Evolutionary conservation across 2,797 vertebrate genomes (phyloP).

Genomic region (Sebastes oblongus): DNA sequence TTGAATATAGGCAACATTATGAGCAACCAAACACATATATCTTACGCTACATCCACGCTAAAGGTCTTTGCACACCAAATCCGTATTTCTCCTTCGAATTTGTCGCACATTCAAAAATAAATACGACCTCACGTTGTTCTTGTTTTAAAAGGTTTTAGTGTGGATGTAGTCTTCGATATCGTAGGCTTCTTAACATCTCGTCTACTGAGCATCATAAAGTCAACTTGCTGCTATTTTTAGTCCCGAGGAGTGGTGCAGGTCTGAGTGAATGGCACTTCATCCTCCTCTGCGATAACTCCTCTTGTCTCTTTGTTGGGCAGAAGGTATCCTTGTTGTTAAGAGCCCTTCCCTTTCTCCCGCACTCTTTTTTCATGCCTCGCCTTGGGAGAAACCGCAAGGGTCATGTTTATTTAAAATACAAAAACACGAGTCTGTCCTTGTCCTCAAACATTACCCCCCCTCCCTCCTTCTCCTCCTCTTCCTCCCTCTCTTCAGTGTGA

Average conservation of each 20-base stretch:
- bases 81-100: no score
- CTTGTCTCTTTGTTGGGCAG: conserved; percentile 71
- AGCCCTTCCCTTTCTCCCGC: conserved; percentile 67
- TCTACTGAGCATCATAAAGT: conserved; percentile 11
- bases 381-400: conserved; percentile 73
- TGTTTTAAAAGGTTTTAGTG: no score
- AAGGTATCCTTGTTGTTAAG: conserved; percentile 77
- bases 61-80: background rate
- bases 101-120: no score
- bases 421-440: conserved; percentile 73
- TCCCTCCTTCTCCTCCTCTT: background rate
- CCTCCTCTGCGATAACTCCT: conserved; percentile 81
- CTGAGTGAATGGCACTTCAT: conserved; percentile 76
- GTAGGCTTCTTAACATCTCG: no score
- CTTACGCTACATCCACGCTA: no score
- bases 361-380: conserved; percentile 59
- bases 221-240: conserved; percentile 88
- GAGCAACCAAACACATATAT: background rate
- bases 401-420: conserved; percentile 81
- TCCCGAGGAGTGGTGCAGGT: conserved; percentile 67
- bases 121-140: no score
- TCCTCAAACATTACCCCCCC: conserved; percentile 54
- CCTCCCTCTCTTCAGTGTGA: background rate
- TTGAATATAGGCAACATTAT: background rate
- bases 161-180: no score